These are phyloP conservation scores for Percopsis omiscomaycus DNA, from an alignment of 2,797 vertebrate species.

Conservation along the genomic window DNA sequence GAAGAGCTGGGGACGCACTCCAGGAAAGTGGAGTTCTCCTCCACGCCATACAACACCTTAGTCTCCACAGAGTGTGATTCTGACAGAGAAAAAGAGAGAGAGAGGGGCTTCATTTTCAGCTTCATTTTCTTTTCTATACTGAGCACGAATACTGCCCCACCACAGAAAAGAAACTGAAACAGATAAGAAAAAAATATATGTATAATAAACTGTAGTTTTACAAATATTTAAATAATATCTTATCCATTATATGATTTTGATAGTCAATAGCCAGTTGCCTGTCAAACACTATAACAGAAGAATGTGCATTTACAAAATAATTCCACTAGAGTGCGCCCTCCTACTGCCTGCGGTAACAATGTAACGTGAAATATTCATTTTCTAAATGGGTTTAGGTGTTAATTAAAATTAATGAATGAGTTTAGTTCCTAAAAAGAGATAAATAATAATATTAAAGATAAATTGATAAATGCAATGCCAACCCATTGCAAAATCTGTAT, in stretches of 20 bases:
- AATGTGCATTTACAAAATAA: neutral
- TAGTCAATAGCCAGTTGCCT: neutral
- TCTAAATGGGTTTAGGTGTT: too few relatives aligned
- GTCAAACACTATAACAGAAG: neutral
- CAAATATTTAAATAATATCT: neutral
- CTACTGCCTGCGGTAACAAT: neutral
- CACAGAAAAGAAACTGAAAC: too few relatives aligned
- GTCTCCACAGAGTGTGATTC: conserved; percentile 52
- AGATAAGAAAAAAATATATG: neutral
- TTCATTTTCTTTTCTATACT: too few relatives aligned
- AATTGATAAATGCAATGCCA: too few relatives aligned
- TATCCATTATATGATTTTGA: neutral
- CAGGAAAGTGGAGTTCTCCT: conserved; percentile 84
- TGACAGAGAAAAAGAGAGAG: conserved; percentile 31
- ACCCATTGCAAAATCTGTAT: too few relatives aligned
- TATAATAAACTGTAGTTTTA: neutral
- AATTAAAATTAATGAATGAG: too few relatives aligned
- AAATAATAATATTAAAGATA: too few relatives aligned
- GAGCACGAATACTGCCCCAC: too few relatives aligned
- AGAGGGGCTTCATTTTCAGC: too few relatives aligned
- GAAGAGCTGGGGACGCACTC: conserved; percentile 77
- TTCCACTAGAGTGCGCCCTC: conserved; percentile 17
- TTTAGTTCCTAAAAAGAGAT: too few relatives aligned
- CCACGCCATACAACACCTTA: conserved; percentile 79
- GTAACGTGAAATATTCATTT: too few relatives aligned